A percentile compares a stretch with the other conserved stretches of the same genome.
These are phyloP conservation scores for Bos javanicus DNA, from an alignment of 2,113 vertebrate species.

Conservation along the genomic window DNA sequence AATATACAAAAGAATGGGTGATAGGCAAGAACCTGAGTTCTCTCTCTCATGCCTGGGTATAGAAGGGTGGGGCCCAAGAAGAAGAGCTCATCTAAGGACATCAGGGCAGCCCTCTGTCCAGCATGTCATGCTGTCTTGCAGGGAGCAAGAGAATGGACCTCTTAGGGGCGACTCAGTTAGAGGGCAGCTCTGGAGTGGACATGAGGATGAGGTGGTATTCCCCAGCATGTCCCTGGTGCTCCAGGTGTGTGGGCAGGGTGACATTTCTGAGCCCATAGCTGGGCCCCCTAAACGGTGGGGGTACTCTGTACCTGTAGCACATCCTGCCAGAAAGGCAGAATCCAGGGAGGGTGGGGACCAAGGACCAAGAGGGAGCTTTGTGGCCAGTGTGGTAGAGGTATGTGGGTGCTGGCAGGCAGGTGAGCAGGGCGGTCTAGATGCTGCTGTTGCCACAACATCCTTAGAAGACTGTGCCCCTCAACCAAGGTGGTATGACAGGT, in stretches of 20 bases:
- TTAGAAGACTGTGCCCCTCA: not conserved
- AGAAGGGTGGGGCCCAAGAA: not conserved
- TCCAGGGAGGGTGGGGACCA: not conserved
- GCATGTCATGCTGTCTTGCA: not conserved
- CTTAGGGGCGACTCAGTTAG: not conserved
- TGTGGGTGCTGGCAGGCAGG: not conserved
- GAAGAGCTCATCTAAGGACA: not conserved
- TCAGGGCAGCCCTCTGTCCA: not conserved
- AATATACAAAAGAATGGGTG: not conserved
- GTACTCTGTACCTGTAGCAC: not conserved
- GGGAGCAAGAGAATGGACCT: too few relatives aligned
- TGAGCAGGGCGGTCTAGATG: not conserved
- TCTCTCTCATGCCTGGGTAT: not conserved
- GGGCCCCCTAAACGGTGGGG: too few relatives aligned
- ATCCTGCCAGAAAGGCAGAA: not conserved
- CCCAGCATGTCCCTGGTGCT: not conserved
- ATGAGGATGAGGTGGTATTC: not conserved
- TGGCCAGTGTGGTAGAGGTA: fast-evolving
- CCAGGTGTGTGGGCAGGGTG: not conserved
- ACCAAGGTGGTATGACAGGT: not conserved
- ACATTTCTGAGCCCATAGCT: not conserved
- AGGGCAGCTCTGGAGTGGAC: not conserved
- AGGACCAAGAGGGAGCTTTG: not conserved
- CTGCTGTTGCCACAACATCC: not conserved
- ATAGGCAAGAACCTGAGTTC: not conserved